Evolutionary conservation across 2,888 invertebrate genomes (phyloP), one percentile per base, ranked within the genome.

Genomic region (Heliconius ismenius): DNA sequence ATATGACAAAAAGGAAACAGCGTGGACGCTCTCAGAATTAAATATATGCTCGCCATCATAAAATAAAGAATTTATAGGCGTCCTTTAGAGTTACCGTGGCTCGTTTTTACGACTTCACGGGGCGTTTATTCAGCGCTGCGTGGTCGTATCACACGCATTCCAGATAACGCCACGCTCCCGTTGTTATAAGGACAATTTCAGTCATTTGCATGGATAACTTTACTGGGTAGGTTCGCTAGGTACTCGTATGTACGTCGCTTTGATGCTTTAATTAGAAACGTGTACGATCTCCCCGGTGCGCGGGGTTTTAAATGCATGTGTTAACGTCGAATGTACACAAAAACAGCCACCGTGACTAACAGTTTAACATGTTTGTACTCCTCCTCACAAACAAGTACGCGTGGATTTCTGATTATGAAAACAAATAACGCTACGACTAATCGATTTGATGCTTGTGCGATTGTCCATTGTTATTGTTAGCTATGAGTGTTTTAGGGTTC

Each of bases 41-140:
- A 93, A 93, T 92, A 92, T 92, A 90, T 92, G 90, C 89, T 88
- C 83, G 89, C 86, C 86, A 92, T 90, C 91, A 91, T 94, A 93
- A 94, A 93, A 93, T 92, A 91, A 91, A 92, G 91, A 92, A 93
- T 93, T 94, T 93, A 94, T 93, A 90, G 93, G 87, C 90, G 90
- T 92, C 93, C 93, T 92, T 92, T 91, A 90, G 90, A 90, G 90
- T 92, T 91, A 92, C 91, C 88, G 90, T 90, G 92, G 91, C 88
- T 88, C 86, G 90, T 89, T 91, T 93, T 93, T 93, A 93, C 90
- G 90, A 89, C 89, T 92, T 92, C 88, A 93, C 92, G 91, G 91
- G 89, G 90, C 90, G 91, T 93, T 93, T 92, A 90, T 90, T 92
- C 87, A 87, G 89, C 88, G 86, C 86, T 88, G 90, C 89, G 89